phyloP scores from a whole-genome alignment of 2,888 invertebrate species.

The Cistogaster globosa region DNA sequence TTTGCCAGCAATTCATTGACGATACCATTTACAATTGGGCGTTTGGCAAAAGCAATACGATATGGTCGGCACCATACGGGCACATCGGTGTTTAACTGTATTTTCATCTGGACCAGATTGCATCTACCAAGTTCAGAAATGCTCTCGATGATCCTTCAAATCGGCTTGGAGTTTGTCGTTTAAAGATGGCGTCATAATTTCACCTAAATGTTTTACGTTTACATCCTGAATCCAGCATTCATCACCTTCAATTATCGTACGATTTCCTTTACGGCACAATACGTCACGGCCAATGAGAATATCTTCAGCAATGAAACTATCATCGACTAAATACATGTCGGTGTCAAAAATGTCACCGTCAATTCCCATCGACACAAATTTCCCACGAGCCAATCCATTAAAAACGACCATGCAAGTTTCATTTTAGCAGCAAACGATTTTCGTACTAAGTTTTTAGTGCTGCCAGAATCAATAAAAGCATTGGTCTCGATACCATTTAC shows the following conservation, averaged over 20 bases:
- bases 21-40: constrained; percentile 53
- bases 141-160: constrained; percentile 2
- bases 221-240: constrained; percentile 48
- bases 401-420: background rate
- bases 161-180: background rate
- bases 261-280: constrained; percentile 43
- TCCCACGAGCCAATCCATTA: constrained; percentile 2
- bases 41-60: constrained; percentile 63
- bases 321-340: constrained; percentile 34
- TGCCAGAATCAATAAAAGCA: constrained; percentile 6
- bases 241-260: constrained; percentile 55
- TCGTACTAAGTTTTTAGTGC: background rate
- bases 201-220: background rate
- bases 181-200: background rate
- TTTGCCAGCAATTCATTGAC: constrained; percentile 24
- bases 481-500: too few relatives aligned
- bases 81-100: constrained; percentile 23
- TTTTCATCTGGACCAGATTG: constrained; percentile 59
- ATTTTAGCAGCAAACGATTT: constrained; percentile 10
- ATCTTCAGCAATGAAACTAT: background rate
- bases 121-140: constrained; percentile 59
- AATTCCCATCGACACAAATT: constrained; percentile 10
- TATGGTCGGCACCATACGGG: constrained; percentile 61
- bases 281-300: constrained; percentile 31
- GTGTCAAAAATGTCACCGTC: constrained; percentile 38